Conservation (phyloP, 2,888 invertebrate species). For the Pristionchus entomophagus region DNA sequence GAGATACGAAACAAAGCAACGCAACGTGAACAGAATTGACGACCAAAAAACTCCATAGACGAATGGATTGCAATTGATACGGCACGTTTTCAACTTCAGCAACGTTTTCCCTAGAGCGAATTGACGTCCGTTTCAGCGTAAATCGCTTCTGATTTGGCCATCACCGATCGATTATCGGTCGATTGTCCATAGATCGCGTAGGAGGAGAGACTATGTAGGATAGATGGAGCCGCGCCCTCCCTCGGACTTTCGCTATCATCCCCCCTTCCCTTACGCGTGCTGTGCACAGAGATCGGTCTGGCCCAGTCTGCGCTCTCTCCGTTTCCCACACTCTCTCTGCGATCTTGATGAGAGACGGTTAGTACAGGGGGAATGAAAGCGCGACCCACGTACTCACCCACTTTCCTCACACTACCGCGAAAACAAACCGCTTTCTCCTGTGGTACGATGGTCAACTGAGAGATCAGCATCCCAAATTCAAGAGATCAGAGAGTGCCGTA, state of each 20-base stretch:
- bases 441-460: too few relatives aligned
- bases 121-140: too few relatives aligned
- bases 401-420: background rate
- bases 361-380: background rate
- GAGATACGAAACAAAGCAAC: conserved; percentile 29
- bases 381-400: background rate
- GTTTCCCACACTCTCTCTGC: background rate
- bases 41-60: background rate
- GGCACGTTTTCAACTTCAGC: too few relatives aligned
- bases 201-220: conserved; percentile 11
- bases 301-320: background rate
- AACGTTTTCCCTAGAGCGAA: too few relatives aligned
- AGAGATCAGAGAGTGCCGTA: too few relatives aligned
- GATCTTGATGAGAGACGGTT: too few relatives aligned
- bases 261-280: background rate
- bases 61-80: too few relatives aligned
- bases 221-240: conserved; percentile 26
- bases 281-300: background rate
- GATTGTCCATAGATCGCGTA: background rate
- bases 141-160: too few relatives aligned
- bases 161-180: background rate
- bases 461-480: too few relatives aligned
- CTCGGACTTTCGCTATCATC: conserved; percentile 30
- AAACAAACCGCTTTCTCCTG: too few relatives aligned
- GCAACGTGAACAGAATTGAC: background rate